These are phyloP conservation scores for Elanoides forficatus DNA, from an alignment of 2,113 vertebrate species.

Conservation along the genomic window DNA sequence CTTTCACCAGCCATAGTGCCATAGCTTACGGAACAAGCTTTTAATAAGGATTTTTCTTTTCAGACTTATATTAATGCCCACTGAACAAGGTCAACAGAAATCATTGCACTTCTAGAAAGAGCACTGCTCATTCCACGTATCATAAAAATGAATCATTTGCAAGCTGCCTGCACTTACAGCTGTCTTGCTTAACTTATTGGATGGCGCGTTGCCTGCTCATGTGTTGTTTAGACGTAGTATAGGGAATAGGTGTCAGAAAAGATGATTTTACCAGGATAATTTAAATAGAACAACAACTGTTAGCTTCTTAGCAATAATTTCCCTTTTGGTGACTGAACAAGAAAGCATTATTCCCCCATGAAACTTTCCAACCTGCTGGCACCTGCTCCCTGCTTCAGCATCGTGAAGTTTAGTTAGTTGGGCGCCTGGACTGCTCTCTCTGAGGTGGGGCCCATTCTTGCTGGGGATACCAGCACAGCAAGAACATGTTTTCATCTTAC, in stretches of 20 bases:
- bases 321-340: slow-evolving; percentile 21
- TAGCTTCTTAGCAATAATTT: slow-evolving; percentile 43
- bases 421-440: not conserved
- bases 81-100: not conserved
- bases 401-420: not conserved
- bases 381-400: not conserved
- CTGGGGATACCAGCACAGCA: not conserved
- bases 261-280: slow-evolving; percentile 20
- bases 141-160: slow-evolving; percentile 23
- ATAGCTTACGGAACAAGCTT: not conserved
- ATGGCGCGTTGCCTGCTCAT: not conserved
- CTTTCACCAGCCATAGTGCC: not conserved
- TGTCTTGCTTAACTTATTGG: slow-evolving; percentile 4
- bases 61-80: not conserved
- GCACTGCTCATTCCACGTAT: not conserved
- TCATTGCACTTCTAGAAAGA: not conserved
- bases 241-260: slow-evolving; percentile 40
- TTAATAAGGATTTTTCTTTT: slow-evolving; percentile 4
- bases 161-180: slow-evolving; percentile 8
- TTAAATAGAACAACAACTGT: slow-evolving; percentile 57
- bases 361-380: not conserved
- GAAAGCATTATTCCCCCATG: not conserved
- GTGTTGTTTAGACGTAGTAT: not conserved
- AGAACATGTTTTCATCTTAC: not conserved
- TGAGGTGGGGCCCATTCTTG: not conserved